Evolutionary conservation across 1,140 invertebrate species (phyloP).

Genomic region (Eulimnadia texana): DNA sequence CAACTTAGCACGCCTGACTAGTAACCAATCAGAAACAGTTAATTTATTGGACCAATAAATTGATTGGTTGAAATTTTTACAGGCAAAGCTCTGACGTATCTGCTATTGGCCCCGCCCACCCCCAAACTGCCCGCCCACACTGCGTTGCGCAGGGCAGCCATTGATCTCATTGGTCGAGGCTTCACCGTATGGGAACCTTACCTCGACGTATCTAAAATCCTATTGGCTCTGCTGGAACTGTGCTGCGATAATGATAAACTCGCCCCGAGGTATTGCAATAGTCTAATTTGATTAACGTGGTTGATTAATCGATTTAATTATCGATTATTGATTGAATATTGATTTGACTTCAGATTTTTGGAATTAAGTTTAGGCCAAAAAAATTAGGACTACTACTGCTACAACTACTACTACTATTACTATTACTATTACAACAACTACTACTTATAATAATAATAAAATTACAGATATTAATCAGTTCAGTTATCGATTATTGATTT

Average conservation of each 20-base stretch:
- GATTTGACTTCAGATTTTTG: too few species aligned
- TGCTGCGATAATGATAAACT: constrained; percentile 85
- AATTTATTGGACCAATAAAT: too few species aligned
- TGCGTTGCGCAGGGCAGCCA: constrained; percentile 78
- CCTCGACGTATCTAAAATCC: constrained; percentile 85
- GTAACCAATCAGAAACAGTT: constrained; percentile 38
- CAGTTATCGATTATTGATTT: too few species aligned
- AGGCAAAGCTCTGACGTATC: constrained; percentile 78
- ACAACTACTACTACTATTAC: too few species aligned
- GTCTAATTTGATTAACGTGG: constrained; percentile 17
- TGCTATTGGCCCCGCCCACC: constrained; percentile 73
- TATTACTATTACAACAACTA: too few species aligned
- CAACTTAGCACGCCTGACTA: constrained; percentile 76
- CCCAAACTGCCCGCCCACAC: constrained; percentile 72
- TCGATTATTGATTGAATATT: too few species aligned
- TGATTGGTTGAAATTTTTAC: too few species aligned
- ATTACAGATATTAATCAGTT: too few species aligned
- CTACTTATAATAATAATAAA: too few species aligned
- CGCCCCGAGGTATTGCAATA: constrained; percentile 47
- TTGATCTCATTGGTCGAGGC: constrained; percentile 88
- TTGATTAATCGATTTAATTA: too few species aligned
- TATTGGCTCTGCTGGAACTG: constrained; percentile 79
- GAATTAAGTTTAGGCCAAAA: too few species aligned
- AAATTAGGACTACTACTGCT: too few species aligned
- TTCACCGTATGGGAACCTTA: constrained; percentile 99